These are phyloP conservation scores for Zootermopsis nevadensis DNA, from an alignment of 2,888 invertebrate species.

Conservation along the genomic window DNA sequence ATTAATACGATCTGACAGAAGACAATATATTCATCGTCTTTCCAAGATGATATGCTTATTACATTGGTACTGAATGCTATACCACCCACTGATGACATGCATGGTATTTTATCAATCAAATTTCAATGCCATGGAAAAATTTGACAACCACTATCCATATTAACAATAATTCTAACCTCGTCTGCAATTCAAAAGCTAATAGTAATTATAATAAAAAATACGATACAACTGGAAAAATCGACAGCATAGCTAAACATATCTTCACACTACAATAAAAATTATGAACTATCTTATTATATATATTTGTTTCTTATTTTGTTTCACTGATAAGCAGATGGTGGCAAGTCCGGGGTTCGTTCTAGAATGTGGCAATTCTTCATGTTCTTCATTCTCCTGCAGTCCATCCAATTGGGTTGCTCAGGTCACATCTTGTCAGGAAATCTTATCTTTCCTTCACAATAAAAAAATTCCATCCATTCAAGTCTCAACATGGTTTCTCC, in stretches of 20 bases:
- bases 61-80: too few relatives aligned
- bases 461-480: neutral
- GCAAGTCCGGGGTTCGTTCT: conserved; percentile 49
- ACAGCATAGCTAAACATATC: conserved; percentile 52
- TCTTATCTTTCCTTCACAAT: conserved; percentile 18
- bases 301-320: conserved; percentile 45
- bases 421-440: conserved; percentile 30
- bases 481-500: neutral
- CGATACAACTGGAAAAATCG: conserved; percentile 39
- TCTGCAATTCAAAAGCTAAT: conserved; percentile 41
- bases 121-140: conserved; percentile 20
- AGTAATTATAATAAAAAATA: conserved; percentile 44
- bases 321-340: conserved; percentile 51
- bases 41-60: too few relatives aligned
- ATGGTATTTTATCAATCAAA: too few relatives aligned
- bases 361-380: conserved; percentile 44
- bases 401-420: conserved; percentile 24
- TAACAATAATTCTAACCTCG: conserved; percentile 35
- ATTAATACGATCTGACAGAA: too few relatives aligned
- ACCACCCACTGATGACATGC: too few relatives aligned
- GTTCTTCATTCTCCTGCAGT: neutral
- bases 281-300: conserved; percentile 51
- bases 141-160: conserved; percentile 14
- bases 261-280: conserved; percentile 52
- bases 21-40: too few relatives aligned